Base-by-base conservation (phyloP, 1,140 invertebrate species). In the Uloborus diversus region DNA sequence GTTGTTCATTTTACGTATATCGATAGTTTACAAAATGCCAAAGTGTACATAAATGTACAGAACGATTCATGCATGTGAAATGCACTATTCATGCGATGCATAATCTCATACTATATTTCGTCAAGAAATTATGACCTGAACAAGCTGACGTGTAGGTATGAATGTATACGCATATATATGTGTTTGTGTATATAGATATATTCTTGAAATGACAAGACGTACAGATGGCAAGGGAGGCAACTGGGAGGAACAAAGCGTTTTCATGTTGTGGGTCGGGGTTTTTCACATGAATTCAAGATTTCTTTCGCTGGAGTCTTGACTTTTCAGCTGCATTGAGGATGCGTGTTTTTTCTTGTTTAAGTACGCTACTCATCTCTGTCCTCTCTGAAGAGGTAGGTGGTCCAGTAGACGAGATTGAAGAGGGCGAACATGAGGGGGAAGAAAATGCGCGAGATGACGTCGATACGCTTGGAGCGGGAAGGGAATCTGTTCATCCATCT, bases 351-450 rank as follows among this genome's bases (percentile, higher is more conserved):
- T 71, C 7, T 37, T 56, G 30, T 66, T 37, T 25, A n/a, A n/a
- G n/a, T n/a, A n/a, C n/a, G 27, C 59, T 80, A 80, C 56, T 80
- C 79, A 30, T 79, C 91, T 81, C 89, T 90, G 85, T 94, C 93
- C 85, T 94, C 92, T 81, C 93, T 90, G 88, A 94, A 94, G 83
- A 95, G 89, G 88, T 95, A 95, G 80, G 93, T 95, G 83, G 93
- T 94, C 96, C 96, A 98, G 89, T 97, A 97, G 87, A 94, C 92
- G 86, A 96, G 89, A 88, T 97, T 98, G 91, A 97, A 97, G 85
- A 97, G 90, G 81, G 95, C 94, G 88, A 97, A 97, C 69, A 96
- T 93, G 85, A 96, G 91, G 53, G 96, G 96, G 89, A 97, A 97
- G 85, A 94, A 93, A 88, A 96, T 94, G 86, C 95, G 89, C 80